phyloP scores from a whole-genome alignment of 1,140 invertebrate species.

The Drosophila paulistorum region DNA sequence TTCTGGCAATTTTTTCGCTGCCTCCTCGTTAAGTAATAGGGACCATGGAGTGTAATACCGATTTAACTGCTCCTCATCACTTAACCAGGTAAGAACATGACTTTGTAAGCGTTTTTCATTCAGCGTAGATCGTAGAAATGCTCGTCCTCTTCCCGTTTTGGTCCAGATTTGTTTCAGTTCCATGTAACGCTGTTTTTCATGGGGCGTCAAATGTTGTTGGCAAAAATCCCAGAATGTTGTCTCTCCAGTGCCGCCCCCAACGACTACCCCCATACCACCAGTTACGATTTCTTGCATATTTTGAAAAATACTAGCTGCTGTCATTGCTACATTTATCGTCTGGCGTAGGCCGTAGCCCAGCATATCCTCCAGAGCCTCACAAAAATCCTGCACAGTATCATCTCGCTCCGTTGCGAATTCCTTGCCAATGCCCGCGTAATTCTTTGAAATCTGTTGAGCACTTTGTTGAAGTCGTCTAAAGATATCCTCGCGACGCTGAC shows the following conservation, averaged over 20 bases:
- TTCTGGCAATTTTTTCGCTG: constrained; percentile 89
- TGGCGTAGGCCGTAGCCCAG: constrained; percentile 87
- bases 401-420: constrained; percentile 93
- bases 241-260: constrained; percentile 19
- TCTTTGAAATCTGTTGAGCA: constrained; percentile 88
- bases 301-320: constrained; percentile 65
- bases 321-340: constrained; percentile 37
- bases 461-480: constrained; percentile 82
- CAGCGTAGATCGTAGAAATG: constrained; percentile 92
- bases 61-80: constrained; percentile 85
- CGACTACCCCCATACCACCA: constrained; percentile 29
- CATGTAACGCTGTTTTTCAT: constrained; percentile 91
- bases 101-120: constrained; percentile 93
- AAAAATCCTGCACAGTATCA: constrained; percentile 84
- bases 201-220: constrained; percentile 88
- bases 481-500: constrained; percentile 73
- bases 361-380: constrained; percentile 86
- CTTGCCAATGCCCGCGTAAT: constrained; percentile 88
- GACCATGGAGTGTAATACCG: constrained; percentile 91
- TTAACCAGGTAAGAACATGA: constrained; percentile 89
- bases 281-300: constrained; percentile 79
- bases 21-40: constrained; percentile 90
- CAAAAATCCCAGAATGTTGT: constrained; percentile 86
- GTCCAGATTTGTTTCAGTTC: constrained; percentile 89
- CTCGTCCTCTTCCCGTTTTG: constrained; percentile 89